phyloP scores from a whole-genome alignment of 2,797 vertebrate species.

The Typhlichthys eigenmanni region DNA sequence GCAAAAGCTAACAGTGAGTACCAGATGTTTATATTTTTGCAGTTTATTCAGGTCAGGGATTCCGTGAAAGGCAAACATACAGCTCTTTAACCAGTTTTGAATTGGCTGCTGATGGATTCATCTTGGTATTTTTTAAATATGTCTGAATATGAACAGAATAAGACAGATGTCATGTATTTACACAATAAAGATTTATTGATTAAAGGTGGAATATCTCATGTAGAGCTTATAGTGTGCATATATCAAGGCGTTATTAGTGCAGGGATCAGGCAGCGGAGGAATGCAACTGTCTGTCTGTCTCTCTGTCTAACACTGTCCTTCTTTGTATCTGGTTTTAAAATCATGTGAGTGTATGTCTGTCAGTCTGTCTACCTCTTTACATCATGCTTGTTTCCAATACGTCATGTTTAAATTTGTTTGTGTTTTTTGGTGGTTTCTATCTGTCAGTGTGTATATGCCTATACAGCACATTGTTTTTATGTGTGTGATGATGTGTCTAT shows the following conservation, averaged over 20 bases:
- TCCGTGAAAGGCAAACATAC: too few species aligned
- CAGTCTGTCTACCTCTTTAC: background rate
- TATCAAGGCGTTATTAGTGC: slow-evolving; percentile 60
- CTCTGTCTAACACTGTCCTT: background rate
- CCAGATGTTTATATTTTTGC: too few species aligned
- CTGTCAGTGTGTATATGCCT: slow-evolving; percentile 2
- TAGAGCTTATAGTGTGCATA: slow-evolving; percentile 57
- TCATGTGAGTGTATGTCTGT: background rate
- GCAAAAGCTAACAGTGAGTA: too few species aligned
- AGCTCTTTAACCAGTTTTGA: too few species aligned
- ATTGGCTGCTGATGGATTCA: background rate
- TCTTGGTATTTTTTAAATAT: background rate
- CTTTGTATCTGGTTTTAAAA: background rate
- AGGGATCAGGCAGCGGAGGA: slow-evolving; percentile 47
- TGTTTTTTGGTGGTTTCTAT: background rate
- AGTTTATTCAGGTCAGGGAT: too few species aligned
- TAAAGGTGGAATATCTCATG: slow-evolving; percentile 48
- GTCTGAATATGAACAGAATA: too few species aligned
- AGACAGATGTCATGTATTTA: background rate
- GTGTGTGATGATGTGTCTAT: slow-evolving; percentile 12
- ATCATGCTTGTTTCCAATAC: background rate
- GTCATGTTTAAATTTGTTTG: background rate
- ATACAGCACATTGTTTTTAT: slow-evolving; percentile 11
- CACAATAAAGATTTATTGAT: slow-evolving; percentile 65
- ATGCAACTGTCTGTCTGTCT: slow-evolving; percentile 29